Percentiles rank a stretch among this genome's conserved stretches.
These are phyloP conservation scores for Antheraea mylitta DNA, from an alignment of 1,140 invertebrate species.

Conservation along the genomic window DNA sequence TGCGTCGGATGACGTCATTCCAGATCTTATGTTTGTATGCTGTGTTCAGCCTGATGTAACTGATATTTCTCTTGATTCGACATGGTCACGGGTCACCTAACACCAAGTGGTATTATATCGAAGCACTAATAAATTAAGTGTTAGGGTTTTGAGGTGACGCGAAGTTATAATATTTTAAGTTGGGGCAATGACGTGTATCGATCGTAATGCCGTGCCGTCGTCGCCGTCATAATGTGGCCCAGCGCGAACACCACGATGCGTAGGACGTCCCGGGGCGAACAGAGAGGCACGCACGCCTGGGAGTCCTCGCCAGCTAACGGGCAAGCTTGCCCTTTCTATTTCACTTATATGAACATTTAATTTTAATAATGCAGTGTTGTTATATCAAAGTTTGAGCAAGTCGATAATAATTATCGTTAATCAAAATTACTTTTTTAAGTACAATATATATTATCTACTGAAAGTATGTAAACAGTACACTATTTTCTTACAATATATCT, in stretches of 20 bases:
- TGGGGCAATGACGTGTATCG: slow-evolving; percentile 38
- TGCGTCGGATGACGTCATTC: too few species aligned
- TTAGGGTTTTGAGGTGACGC: too few species aligned
- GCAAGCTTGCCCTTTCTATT: slow-evolving; percentile 21
- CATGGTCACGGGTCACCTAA: too few species aligned
- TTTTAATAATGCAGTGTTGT: background rate
- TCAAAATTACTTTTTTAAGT: background rate
- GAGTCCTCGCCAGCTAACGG: slow-evolving; percentile 34
- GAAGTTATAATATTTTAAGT: slow-evolving; percentile 13
- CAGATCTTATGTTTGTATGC: too few species aligned
- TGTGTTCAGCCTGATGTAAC: too few species aligned
- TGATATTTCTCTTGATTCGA: too few species aligned
- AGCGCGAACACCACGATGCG: slow-evolving; percentile 50
- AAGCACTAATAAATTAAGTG: too few species aligned
- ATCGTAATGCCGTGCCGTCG: slow-evolving; percentile 40
- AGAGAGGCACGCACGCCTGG: slow-evolving; percentile 45
- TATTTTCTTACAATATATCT: too few species aligned
- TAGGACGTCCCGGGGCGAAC: slow-evolving; percentile 55
- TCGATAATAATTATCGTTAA: background rate
- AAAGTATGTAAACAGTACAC: too few species aligned
- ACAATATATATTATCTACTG: too few species aligned
- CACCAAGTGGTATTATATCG: too few species aligned
- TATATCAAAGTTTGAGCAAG: background rate
- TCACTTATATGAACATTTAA: background rate
- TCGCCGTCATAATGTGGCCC: slow-evolving; percentile 55